Evolutionary conservation across 2,113 vertebrate species (phyloP).

Genomic region (Asarcornis scutulata): DNA sequence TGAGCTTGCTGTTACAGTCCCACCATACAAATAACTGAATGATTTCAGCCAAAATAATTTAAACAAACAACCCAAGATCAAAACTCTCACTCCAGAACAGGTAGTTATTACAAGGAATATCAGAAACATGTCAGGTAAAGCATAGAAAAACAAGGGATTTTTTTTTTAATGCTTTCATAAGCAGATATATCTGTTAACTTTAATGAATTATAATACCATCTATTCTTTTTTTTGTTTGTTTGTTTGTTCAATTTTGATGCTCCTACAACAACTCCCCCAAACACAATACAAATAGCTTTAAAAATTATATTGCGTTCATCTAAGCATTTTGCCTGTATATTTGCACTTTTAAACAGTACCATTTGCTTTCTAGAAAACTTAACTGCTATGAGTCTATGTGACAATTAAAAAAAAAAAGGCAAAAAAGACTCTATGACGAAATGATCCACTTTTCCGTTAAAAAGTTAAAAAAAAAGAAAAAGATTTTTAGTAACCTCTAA

Average conservation of each 20-base stretch:
- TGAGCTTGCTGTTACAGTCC: neutral
- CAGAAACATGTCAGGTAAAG: neutral
- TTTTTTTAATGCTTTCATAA: constrained; percentile 16
- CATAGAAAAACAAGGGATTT: constrained; percentile 5
- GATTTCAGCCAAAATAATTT: neutral
- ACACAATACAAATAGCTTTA: neutral
- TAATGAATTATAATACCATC: neutral
- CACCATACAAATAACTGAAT: neutral
- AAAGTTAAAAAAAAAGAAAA: neutral
- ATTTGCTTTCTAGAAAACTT: neutral
- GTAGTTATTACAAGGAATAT: neutral
- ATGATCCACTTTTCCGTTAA: neutral
- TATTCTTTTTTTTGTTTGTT: neutral
- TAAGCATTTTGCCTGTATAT: neutral
- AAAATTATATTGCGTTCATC: neutral
- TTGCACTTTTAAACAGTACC: neutral
- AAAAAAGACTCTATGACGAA: neutral
- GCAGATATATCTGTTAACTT: neutral
- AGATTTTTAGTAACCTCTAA: neutral
- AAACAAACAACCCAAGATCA: neutral
- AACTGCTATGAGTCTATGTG: neutral
- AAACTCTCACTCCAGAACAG: neutral
- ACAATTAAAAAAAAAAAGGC: no score
- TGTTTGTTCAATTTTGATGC: neutral
- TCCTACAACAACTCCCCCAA: neutral